These are phyloP conservation scores for Poecilia picta DNA, from an alignment of 2,797 vertebrate species.

Conservation along the genomic window DNA sequence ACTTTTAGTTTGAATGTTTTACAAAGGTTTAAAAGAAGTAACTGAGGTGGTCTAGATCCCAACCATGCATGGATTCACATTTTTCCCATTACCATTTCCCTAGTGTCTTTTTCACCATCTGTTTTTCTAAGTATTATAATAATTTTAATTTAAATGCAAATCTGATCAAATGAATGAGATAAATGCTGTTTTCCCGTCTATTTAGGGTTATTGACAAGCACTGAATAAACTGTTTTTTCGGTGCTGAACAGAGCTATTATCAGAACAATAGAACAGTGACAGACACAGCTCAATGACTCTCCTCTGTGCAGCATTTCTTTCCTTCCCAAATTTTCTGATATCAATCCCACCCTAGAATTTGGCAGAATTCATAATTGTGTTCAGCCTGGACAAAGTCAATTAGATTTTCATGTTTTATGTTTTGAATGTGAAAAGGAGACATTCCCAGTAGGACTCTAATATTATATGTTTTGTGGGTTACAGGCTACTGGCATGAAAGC, in stretches of 20 bases:
- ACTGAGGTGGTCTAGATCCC: background rate
- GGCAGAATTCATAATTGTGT: background rate
- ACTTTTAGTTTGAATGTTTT: background rate
- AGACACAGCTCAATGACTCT: background rate
- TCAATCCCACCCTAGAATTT: background rate
- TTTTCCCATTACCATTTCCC: background rate
- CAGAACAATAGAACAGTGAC: background rate
- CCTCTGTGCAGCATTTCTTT: background rate
- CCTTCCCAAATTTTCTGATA: background rate
- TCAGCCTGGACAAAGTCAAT: background rate
- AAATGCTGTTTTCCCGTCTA: background rate
- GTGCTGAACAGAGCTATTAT: background rate
- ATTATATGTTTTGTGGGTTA: background rate
- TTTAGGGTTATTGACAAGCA: background rate
- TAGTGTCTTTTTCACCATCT: background rate
- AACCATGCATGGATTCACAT: background rate
- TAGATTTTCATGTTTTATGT: background rate
- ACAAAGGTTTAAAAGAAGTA: background rate
- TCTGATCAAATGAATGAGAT: background rate
- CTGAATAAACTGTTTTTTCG: background rate
- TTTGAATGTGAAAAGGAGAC: background rate
- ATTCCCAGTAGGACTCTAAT: background rate
- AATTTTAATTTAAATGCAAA: slow-evolving; percentile 8
- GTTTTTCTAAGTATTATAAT: background rate
- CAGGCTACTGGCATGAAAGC: background rate